phyloP scores from a whole-genome alignment of 2,888 invertebrate species.

The Melinaea marsaeus region DNA sequence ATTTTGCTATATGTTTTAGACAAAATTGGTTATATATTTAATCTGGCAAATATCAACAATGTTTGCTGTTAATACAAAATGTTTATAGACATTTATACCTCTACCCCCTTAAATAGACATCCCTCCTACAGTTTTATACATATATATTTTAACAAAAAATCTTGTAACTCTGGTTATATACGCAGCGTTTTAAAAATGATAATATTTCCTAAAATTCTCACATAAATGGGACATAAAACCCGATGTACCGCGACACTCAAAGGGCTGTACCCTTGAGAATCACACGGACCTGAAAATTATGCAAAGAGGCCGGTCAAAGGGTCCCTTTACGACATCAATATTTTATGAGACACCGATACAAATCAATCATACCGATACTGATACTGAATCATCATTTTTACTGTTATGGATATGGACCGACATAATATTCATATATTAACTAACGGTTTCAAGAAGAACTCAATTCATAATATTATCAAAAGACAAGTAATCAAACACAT shows the following conservation, averaged over 20 bases:
- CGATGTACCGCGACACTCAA: slow-evolving; percentile 27
- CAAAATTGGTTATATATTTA: too few species aligned
- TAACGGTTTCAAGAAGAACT: neutral
- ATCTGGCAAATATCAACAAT: too few species aligned
- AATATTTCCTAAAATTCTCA: neutral
- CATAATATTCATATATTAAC: neutral
- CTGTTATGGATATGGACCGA: slow-evolving; percentile 9
- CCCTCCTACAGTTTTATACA: too few species aligned
- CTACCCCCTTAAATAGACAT: too few species aligned
- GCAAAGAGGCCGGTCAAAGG: slow-evolving; percentile 65
- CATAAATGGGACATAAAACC: neutral
- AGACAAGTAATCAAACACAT: too few species aligned
- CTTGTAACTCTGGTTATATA: neutral
- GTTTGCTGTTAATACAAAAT: too few species aligned
- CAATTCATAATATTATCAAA: neutral
- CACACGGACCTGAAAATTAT: slow-evolving; percentile 62
- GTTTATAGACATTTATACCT: too few species aligned
- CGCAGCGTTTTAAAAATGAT: neutral
- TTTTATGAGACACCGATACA: slow-evolving; percentile 54
- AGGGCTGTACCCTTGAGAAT: slow-evolving; percentile 49
- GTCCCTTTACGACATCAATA: slow-evolving; percentile 57
- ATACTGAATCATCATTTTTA: slow-evolving; percentile 28
- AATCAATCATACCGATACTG: slow-evolving; percentile 57
- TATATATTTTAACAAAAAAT: too few species aligned
- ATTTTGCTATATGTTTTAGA: too few species aligned